Evolutionary conservation across 1,140 invertebrate genomes (phyloP).

Genomic region (Trichonephila inaurata): DNA sequence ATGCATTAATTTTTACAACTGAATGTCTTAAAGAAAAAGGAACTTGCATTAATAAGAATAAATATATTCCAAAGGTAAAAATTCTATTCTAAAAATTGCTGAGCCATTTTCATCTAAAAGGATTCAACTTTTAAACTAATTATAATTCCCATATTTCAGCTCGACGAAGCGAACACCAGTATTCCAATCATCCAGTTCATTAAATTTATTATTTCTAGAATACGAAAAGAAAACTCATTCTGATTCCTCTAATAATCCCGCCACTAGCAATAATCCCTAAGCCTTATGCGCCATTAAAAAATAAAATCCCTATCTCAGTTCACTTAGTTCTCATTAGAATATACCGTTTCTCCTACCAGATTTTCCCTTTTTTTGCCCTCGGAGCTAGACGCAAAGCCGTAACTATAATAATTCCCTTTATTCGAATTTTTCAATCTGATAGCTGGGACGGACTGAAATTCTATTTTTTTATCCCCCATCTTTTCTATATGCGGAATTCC

Average conservation of each 20-base stretch:
- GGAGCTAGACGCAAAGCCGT: neutral
- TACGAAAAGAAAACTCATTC: neutral
- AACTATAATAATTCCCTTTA: slow-evolving; percentile 63
- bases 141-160: neutral
- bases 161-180: neutral
- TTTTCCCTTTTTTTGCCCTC: neutral
- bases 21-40: neutral
- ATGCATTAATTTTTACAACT: no score
- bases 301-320: slow-evolving; percentile 14
- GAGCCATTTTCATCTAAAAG: neutral
- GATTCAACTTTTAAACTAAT: slow-evolving; percentile 26
- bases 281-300: slow-evolving; percentile 38
- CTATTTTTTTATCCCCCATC: slow-evolving; percentile 1
- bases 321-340: slow-evolving; percentile 68
- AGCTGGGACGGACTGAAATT: neutral
- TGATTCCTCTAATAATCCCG: neutral
- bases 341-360: slow-evolving; percentile 21
- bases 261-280: slow-evolving; percentile 24
- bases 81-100: neutral
- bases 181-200: slow-evolving; percentile 37
- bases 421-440: slow-evolving; percentile 68
- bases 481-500: slow-evolving; percentile 39
- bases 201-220: slow-evolving; percentile 13
- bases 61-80: neutral
- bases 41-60: neutral